These are phyloP conservation scores for Condylostylus longicornis DNA, from an alignment of 1,140 invertebrate genomes.

Conservation along the genomic window DNA sequence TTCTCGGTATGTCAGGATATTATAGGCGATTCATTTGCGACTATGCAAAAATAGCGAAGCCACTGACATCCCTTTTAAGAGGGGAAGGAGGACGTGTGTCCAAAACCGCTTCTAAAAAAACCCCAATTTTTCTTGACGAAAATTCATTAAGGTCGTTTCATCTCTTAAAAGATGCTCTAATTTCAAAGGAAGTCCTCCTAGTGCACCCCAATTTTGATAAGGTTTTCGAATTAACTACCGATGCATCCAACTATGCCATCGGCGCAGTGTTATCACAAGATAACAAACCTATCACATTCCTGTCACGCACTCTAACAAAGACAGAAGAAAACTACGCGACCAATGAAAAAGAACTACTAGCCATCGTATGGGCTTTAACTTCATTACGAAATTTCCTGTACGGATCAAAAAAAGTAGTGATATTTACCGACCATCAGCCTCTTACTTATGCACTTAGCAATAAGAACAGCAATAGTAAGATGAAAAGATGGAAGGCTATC, in stretches of 20 bases:
- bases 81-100: constrained; percentile 4
- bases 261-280: constrained; percentile 23
- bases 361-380: constrained; percentile 24
- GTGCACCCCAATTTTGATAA: constrained; percentile 22
- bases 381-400: constrained; percentile 21
- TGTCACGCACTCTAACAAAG: constrained; percentile 23
- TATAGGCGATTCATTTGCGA: constrained; percentile 18
- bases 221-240: constrained; percentile 18
- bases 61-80: constrained; percentile 6
- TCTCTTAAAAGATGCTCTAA: constrained; percentile 25
- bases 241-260: constrained; percentile 16
- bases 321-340: constrained; percentile 17
- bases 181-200: constrained; percentile 27
- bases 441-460: constrained; percentile 27
- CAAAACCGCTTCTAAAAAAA: constrained; percentile 3
- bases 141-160: constrained; percentile 22
- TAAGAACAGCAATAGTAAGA: constrained; percentile 21
- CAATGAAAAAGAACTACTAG: constrained; percentile 17
- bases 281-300: constrained; percentile 7
- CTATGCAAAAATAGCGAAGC: constrained; percentile 9
- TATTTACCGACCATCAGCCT: constrained; percentile 24
- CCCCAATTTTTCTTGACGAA: neutral
- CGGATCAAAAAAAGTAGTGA: constrained; percentile 9
- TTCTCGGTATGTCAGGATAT: constrained; percentile 7
- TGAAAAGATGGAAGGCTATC: constrained; percentile 25